phyloP scores from a whole-genome alignment of 1,140 invertebrate genomes.

The Habropoda laboriosa region DNA sequence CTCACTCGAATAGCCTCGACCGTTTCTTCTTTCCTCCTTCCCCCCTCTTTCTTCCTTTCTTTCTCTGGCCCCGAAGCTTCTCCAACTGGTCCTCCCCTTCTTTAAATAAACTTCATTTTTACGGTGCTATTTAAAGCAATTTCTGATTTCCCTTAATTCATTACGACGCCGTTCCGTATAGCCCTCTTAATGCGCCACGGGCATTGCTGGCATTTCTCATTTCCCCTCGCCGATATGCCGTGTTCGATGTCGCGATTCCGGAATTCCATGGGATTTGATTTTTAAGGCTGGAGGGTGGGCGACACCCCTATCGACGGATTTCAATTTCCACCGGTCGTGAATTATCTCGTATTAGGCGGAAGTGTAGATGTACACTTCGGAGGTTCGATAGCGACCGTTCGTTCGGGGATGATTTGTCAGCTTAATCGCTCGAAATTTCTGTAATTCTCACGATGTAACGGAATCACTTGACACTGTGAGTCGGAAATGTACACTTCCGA shows the following conservation, averaged over 20 bases:
- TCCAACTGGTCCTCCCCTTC: slow-evolving; percentile 48
- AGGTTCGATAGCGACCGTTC: no score
- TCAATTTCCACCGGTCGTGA: not conserved
- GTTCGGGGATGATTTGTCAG: no score
- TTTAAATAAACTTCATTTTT: slow-evolving; percentile 79
- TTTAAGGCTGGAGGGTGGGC: not conserved
- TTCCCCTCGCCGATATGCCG: slow-evolving; percentile 38
- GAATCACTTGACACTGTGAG: no score
- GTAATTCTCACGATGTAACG: no score
- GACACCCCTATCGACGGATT: not conserved
- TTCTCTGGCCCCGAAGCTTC: slow-evolving; percentile 21
- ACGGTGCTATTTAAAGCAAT: slow-evolving; percentile 80
- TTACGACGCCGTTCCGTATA: slow-evolving; percentile 76
- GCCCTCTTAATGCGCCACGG: slow-evolving; percentile 75
- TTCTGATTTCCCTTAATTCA: slow-evolving; percentile 82
- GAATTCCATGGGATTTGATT: slow-evolving; percentile 42
- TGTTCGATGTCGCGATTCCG: slow-evolving; percentile 54
- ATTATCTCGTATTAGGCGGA: not conserved
- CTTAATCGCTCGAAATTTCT: no score
- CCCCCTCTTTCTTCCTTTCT: slow-evolving; percentile 49
- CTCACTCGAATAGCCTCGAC: slow-evolving; percentile 30
- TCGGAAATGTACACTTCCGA: no score
- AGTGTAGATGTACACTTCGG: no score
- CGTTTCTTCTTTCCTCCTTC: slow-evolving; percentile 37
- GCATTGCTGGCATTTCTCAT: slow-evolving; percentile 72